Conservation (phyloP, 2,113 vertebrate species). For the Melanerpes formicivorus region DNA sequence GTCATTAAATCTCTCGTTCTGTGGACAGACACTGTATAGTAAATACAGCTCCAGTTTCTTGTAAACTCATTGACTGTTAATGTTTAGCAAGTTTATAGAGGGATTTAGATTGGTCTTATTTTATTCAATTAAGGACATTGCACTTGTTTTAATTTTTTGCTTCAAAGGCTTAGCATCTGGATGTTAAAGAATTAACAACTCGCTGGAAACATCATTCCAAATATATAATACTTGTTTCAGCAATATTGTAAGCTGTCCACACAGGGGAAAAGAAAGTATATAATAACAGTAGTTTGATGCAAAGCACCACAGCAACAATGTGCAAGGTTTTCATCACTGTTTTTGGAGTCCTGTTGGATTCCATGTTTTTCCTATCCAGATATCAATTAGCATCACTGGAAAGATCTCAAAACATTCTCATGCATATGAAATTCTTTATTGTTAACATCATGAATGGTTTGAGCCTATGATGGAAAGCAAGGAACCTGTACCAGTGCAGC, state of each 20-base stretch:
- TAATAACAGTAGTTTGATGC: not conserved
- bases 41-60: constrained; percentile 34
- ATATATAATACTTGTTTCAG: not conserved
- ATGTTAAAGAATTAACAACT: constrained; percentile 35
- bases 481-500: not conserved
- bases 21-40: not conserved
- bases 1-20: constrained; percentile 12
- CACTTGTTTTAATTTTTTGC: constrained; percentile 70
- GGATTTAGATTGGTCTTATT: constrained; percentile 59
- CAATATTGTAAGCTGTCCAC: not conserved
- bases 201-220: constrained; percentile 20
- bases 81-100: constrained; percentile 32
- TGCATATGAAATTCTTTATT: not conserved
- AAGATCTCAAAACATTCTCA: not conserved
- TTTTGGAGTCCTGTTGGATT: not conserved
- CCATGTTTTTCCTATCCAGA: not conserved
- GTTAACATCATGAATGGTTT: not conserved
- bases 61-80: constrained; percentile 49
- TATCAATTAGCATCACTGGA: not conserved
- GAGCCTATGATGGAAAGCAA: not conserved
- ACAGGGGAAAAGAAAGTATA: not conserved
- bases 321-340: not conserved
- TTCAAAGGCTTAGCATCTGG: constrained; percentile 67
- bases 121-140: constrained; percentile 51
- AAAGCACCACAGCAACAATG: not conserved